phyloP scores from a whole-genome alignment of 2,797 vertebrate species.

The Pygocentrus nattereri region DNA sequence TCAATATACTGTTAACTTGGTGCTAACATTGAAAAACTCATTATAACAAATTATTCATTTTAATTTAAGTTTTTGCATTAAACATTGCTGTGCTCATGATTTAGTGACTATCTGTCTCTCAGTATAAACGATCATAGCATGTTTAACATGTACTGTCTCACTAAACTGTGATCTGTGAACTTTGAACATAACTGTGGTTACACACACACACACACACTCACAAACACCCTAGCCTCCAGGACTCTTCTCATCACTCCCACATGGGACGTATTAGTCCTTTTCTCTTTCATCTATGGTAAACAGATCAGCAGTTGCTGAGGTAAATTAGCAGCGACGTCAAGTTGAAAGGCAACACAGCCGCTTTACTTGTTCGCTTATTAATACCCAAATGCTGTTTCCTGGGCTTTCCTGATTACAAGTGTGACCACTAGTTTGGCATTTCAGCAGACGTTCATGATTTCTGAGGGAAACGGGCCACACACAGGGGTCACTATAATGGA shows the following conservation, averaged over 20 bases:
- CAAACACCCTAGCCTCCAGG: not conserved
- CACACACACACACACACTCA: not conserved
- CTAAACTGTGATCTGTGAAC: no score
- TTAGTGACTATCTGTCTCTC: no score
- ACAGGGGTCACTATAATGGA: not conserved
- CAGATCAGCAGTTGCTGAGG: not conserved
- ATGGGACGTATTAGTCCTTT: not conserved
- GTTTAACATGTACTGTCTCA: no score
- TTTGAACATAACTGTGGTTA: no score
- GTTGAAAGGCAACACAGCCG: not conserved
- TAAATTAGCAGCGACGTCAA: not conserved
- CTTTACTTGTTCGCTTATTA: slow-evolving; percentile 12
- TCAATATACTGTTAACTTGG: no score
- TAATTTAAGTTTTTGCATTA: no score
- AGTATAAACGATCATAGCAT: no score
- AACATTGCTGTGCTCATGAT: no score
- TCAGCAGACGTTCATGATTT: slow-evolving; percentile 7
- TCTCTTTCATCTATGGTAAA: not conserved
- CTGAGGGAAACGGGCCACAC: not conserved
- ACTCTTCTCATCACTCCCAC: not conserved
- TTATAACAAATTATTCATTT: no score
- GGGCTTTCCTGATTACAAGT: not conserved
- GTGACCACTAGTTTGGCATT: not conserved
- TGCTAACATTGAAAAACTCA: no score
- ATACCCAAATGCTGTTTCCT: not conserved